Percentiles rank a stretch among this genome's conserved stretches.
phyloP scores from a whole-genome alignment of 2,797 vertebrate genomes.

The Jordanella pulchra region DNA sequence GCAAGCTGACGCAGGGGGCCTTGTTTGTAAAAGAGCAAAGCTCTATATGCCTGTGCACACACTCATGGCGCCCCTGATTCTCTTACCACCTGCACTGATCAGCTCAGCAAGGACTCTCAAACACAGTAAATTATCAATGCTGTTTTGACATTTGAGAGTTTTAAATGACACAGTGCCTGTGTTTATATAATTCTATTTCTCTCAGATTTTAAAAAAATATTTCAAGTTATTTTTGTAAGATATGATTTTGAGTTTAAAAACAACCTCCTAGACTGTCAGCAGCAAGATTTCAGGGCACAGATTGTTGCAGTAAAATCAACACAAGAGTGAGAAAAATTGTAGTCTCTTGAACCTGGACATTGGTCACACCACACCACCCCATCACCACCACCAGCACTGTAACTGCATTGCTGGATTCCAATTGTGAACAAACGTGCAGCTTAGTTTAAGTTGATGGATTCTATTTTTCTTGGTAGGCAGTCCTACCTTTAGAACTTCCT shows the following conservation, averaged over 20 bases:
- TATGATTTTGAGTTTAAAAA: background rate
- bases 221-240: background rate
- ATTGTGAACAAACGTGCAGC: slow-evolving; percentile 60
- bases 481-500: slow-evolving; percentile 61
- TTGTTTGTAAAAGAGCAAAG: slow-evolving; percentile 15
- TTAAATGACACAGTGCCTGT: slow-evolving; percentile 26
- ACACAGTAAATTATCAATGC: slow-evolving; percentile 33
- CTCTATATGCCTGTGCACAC: slow-evolving; percentile 4
- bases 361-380: background rate
- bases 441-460: slow-evolving; percentile 67
- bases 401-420: slow-evolving; percentile 56
- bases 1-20: slow-evolving; percentile 4
- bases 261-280: background rate
- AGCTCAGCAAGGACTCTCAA: slow-evolving; percentile 25
- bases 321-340: background rate
- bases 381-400: background rate
- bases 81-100: slow-evolving; percentile 44
- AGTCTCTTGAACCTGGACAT: slow-evolving; percentile 5
- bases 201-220: slow-evolving; percentile 15
- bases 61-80: slow-evolving; percentile 19
- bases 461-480: slow-evolving; percentile 73
- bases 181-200: slow-evolving; percentile 28
- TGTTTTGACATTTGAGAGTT: slow-evolving; percentile 44
- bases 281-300: background rate
- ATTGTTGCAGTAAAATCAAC: slow-evolving; percentile 10